Evolutionary conservation across 2,797 vertebrate genomes (phyloP).

Genomic region (Trematomus bernacchii): DNA sequence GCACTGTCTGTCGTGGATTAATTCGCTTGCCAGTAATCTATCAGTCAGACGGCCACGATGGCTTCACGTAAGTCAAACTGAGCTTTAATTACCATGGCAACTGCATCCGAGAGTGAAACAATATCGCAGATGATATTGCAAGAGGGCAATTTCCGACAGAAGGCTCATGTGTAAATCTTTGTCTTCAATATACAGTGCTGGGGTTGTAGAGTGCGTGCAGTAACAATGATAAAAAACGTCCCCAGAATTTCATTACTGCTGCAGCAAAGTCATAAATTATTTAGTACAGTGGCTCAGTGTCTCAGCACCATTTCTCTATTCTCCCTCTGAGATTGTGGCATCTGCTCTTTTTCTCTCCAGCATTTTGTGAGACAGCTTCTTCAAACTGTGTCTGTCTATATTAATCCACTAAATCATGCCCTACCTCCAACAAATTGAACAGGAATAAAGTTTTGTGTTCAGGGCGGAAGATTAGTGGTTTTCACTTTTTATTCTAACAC

Average conservation of each 20-base stretch:
- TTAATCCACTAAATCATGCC: constrained; percentile 19
- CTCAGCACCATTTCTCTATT: constrained; percentile 71
- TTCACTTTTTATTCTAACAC: constrained; percentile 8
- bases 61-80: constrained; percentile 60
- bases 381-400: constrained; percentile 8
- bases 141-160: constrained; percentile 50
- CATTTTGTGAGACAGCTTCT: constrained; percentile 42
- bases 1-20: constrained; percentile 43
- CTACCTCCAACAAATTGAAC: constrained; percentile 8
- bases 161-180: constrained; percentile 63
- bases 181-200: constrained; percentile 42
- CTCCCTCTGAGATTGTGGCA: constrained; percentile 66
- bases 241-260: constrained; percentile 79
- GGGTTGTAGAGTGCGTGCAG: constrained; percentile 46
- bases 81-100: constrained; percentile 78
- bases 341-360: constrained; percentile 59
- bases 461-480: neutral
- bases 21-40: constrained; percentile 63
- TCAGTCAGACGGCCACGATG: constrained; percentile 53
- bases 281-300: constrained; percentile 76
- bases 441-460: constrained; percentile 10
- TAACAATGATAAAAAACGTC: constrained; percentile 73
- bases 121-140: constrained; percentile 64
- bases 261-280: constrained; percentile 84
- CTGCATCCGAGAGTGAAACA: constrained; percentile 66